A percentile compares a stretch with the other conserved stretches of the same genome.
phyloP scores from a whole-genome alignment of 2,797 vertebrate species.

The Chlorospingus semifuscus region DNA sequence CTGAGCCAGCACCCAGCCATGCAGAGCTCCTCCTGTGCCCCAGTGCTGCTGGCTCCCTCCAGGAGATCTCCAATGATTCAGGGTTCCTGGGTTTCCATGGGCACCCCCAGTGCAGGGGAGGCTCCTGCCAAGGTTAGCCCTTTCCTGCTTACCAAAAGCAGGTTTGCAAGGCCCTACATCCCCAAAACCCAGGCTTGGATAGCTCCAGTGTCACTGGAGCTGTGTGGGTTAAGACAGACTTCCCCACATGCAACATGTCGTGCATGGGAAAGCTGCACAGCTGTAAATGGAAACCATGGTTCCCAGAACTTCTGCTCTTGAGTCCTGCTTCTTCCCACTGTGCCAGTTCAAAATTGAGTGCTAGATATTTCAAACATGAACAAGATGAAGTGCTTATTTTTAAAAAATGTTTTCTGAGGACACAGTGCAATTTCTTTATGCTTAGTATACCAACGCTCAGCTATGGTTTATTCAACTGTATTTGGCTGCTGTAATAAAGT shows the following conservation, averaged over 20 bases:
- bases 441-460: not conserved
- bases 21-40: not conserved
- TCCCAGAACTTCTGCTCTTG: not conserved
- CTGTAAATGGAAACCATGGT: not conserved
- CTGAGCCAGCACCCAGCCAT: not conserved
- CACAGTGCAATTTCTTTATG: not conserved
- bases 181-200: not conserved
- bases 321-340: not conserved
- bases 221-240: not conserved
- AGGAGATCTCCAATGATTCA: not conserved
- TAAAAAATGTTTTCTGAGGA: not conserved
- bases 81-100: not conserved
- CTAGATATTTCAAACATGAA: not conserved
- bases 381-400: not conserved
- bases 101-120: not conserved
- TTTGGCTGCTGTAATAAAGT: not conserved
- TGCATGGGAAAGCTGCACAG: not conserved
- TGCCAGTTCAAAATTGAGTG: not conserved
- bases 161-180: not conserved
- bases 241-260: rapidly evolving
- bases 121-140: not conserved
- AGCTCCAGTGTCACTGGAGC: not conserved
- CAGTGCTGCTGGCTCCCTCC: not conserved
- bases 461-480: not conserved
- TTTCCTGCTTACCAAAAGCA: not conserved